Evolutionary conservation across 2,113 vertebrate species (phyloP), one percentile per base, ranked within the genome.

Genomic region (Mellivora capensis): DNA sequence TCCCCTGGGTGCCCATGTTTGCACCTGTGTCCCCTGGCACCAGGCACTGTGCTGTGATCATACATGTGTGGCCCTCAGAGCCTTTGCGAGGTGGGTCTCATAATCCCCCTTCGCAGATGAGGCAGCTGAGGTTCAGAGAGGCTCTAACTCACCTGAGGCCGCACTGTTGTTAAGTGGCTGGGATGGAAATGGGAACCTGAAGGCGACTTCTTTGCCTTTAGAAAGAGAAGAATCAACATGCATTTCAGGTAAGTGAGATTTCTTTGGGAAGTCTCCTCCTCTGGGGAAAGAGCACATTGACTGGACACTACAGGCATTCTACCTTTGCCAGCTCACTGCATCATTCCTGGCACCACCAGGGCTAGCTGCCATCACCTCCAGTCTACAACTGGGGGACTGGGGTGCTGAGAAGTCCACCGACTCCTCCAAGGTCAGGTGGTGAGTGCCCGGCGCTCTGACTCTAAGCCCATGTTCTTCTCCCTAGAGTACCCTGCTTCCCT

Each of bases 191-290:
- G 37, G 76, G 76, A 71, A 61, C 42, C 39, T 42, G 62, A 96
- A 80, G 79, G 72, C 15, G 52, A 90, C 7, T 82, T 31, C 72
- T 83, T 69, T 87, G 83, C 31, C 14, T 95, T 89, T 59, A 93
- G 91, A 91, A 90, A 96, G 94, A 84, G 52, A 93, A 42, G 71
- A 74, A 54, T 88, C 42, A 52, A 61, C 27, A 67, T 18, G 49
- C 3, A 44, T 76, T 90, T 95, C 23, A 88, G 72, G 80, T 64
- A 81, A 81, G 74, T 27, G 62, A 67, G 37, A 8, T 37, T 91
- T 88, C 80, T 88, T 88, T 64, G 59, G 49, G 80, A 96, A 94
- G 61, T 95, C 31, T 77, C 77, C 83, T 76, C 67, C 18, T 10
- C 18, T 42, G 7, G 54, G 29, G n/a, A 62, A 80, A 79, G 18